Evolutionary conservation across 2,888 invertebrate genomes (phyloP), one percentile per base, ranked within the genome.

Genomic region (Rhaphigaster nebulosa): DNA sequence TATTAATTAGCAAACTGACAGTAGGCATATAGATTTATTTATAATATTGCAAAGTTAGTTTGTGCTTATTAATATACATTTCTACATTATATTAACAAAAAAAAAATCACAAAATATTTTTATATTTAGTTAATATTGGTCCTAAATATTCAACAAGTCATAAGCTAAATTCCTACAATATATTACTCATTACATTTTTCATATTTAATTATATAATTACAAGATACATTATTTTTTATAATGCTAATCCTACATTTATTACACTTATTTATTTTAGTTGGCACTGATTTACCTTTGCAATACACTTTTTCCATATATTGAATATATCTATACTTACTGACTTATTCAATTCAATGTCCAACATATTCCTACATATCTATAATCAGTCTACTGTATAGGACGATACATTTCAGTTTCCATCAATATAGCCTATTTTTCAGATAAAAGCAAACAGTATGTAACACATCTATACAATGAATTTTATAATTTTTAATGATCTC

Each of bases 341-440:
- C n/a, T 15, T 2, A 45, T 45, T 45, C 84, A 10, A 45, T n/a
- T 84, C 26, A 84, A 84, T 45, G n/a, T 84, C 84, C 84, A n/a
- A n/a, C n/a, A 84, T n/a, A 38, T 50, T 50, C 23, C 88, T 88
- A 88, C 41, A 34, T n/a, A 41, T 54, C 88, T 88, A 88, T n/a
- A 88, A 88, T 88, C 88, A 88, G 88, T 88, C 88, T 88, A 88
- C 88, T 41, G 34, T 26, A 41, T 88, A 88, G 88, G 88, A 88
- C 88, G 88, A 88, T 88, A 88, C 60, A 54, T 34, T 88, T 88
- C 88, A 65, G 54, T 88, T 88, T 88, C n/a, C 41, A 88, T 65
- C 34, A 29, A 45, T 45, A 45, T n/a, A 84, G 84, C 84, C 45
- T 84, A 45, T 84, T 50, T 45, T 84, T 84, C 5, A 50, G n/a